A percentile compares a stretch with the other conserved stretches of the same genome.
phyloP scores from a whole-genome alignment of 1,140 invertebrate genomes.

The Calliopsis andreniformis region DNA sequence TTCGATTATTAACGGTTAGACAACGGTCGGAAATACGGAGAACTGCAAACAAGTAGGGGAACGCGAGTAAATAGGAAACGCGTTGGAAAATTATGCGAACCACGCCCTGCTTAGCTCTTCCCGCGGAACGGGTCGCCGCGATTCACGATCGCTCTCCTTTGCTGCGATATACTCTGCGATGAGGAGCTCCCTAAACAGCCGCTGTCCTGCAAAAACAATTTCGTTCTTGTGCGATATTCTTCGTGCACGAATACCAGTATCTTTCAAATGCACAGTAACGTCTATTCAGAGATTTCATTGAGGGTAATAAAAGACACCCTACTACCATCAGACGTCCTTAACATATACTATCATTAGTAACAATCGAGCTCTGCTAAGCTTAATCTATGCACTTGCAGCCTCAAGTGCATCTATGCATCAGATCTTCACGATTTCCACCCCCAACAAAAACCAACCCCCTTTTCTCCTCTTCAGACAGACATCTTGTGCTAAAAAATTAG shows the following conservation, averaged over 20 bases:
- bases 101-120: constrained; percentile 43
- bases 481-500: too few relatives aligned
- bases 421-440: too few relatives aligned
- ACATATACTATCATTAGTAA: too few relatives aligned
- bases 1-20: background rate
- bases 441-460: too few relatives aligned
- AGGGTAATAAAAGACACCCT: too few relatives aligned
- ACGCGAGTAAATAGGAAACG: background rate
- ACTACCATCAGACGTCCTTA: too few relatives aligned
- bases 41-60: background rate
- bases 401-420: too few relatives aligned
- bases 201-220: background rate
- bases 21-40: background rate
- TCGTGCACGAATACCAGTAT: background rate
- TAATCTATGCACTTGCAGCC: too few relatives aligned
- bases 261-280: too few relatives aligned
- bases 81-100: constrained; percentile 39
- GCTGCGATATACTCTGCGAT: constrained; percentile 9
- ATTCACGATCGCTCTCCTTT: constrained; percentile 8
- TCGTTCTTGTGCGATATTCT: background rate
- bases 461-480: too few relatives aligned
- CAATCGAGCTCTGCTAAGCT: too few relatives aligned
- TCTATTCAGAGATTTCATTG: too few relatives aligned
- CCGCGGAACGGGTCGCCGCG: constrained; percentile 29
- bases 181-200: constrained; percentile 16